These are phyloP conservation scores for Phaonia tiefii DNA, from an alignment of 2,888 invertebrate species.

Conservation along the genomic window DNA sequence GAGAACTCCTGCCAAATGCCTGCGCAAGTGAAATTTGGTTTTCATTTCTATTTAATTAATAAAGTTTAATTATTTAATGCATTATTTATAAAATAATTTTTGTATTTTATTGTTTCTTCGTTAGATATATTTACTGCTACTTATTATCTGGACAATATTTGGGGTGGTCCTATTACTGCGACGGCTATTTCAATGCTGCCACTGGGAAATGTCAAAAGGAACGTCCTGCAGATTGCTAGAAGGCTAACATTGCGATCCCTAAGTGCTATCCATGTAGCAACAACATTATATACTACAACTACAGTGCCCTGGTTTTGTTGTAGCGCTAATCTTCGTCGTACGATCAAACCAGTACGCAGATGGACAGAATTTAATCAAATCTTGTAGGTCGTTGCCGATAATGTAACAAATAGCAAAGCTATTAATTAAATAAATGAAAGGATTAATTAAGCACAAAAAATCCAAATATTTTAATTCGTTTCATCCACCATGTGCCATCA, in stretches of 20 bases:
- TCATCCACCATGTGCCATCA: background rate
- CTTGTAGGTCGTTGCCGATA: background rate
- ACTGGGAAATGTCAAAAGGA: constrained; percentile 61
- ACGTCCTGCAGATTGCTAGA: constrained; percentile 63
- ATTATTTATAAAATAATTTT: background rate
- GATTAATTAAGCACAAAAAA: background rate
- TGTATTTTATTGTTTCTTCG: constrained; percentile 34
- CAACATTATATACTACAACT: background rate
- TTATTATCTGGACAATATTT: constrained; percentile 69
- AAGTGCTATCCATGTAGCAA: too few relatives aligned
- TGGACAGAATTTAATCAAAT: background rate
- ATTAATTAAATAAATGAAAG: background rate
- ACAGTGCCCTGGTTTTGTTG: background rate
- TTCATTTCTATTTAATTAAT: too few relatives aligned
- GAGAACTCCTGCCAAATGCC: too few relatives aligned
- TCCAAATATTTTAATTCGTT: background rate
- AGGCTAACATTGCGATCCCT: background rate
- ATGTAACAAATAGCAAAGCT: constrained; percentile 1
- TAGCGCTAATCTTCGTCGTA: background rate
- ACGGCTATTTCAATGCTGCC: constrained; percentile 63
- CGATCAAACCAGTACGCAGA: background rate
- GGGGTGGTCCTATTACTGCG: constrained; percentile 66
- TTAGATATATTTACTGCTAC: constrained; percentile 70
- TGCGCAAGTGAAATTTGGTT: too few relatives aligned
- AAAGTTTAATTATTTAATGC: too few relatives aligned